Evolutionary conservation across 2,888 invertebrate genomes (phyloP).

Genomic region (Philaethria dido): DNA sequence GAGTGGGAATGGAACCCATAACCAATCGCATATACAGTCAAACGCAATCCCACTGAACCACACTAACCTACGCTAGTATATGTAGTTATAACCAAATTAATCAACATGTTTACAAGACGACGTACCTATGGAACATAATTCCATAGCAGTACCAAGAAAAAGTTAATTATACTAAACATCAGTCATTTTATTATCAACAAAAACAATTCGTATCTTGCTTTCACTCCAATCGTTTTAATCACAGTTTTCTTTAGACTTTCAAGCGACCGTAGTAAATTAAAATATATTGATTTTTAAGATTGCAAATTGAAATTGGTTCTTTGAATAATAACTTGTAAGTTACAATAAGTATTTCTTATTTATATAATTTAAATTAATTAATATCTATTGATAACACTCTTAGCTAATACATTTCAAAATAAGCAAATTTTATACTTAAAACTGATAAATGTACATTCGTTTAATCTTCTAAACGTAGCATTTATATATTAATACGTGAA

Average conservation of each 20-base stretch:
- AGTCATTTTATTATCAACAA: constrained; percentile 17
- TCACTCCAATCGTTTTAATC: constrained; percentile 18
- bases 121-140: not conserved
- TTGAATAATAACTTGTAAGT: not conserved
- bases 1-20: too few relatives aligned
- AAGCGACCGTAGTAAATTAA: constrained; percentile 21
- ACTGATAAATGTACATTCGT: too few relatives aligned
- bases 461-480: too few relatives aligned
- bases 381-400: too few relatives aligned
- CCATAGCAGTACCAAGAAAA: constrained; percentile 9
- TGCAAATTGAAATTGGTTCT: not conserved
- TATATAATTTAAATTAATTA: too few relatives aligned
- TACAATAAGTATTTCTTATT: too few relatives aligned
- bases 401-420: too few relatives aligned
- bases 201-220: constrained; percentile 20
- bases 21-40: too few relatives aligned
- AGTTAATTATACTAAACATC: constrained; percentile 21
- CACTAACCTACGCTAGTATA: not conserved
- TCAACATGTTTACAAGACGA: constrained; percentile 8
- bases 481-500: too few relatives aligned
- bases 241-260: constrained; percentile 13
- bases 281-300: constrained; percentile 21
- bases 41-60: not conserved
- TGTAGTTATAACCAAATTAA: constrained; percentile 1
- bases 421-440: too few relatives aligned